Evolutionary conservation across 1,140 invertebrate genomes (phyloP).

Genomic region (Gerris buenoi): DNA sequence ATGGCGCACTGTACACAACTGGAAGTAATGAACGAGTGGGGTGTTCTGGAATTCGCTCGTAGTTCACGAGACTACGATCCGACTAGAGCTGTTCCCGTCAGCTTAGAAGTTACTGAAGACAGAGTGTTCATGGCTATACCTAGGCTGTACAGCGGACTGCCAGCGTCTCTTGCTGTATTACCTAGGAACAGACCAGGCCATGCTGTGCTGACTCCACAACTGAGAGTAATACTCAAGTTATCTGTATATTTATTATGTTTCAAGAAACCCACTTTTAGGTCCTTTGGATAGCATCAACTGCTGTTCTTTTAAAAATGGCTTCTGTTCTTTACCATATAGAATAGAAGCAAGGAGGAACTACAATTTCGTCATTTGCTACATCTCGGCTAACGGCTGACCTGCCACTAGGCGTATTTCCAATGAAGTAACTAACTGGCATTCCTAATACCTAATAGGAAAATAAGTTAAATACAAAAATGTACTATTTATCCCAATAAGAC

Average conservation of each 20-base stretch:
- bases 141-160: neutral
- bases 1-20: neutral
- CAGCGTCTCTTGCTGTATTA: neutral
- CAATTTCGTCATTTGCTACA: neutral
- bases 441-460: no score
- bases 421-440: no score
- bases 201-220: neutral
- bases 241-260: neutral
- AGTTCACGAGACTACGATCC: neutral
- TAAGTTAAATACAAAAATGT: no score
- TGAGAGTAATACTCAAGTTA: neutral
- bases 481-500: no score
- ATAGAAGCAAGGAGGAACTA: neutral
- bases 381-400: no score
- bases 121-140: neutral
- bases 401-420: no score
- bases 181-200: neutral
- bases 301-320: neutral
- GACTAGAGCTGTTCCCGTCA: neutral
- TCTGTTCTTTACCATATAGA: neutral
- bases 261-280: no score
- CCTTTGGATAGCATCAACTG: neutral
- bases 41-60: neutral
- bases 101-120: neutral
- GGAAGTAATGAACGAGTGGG: neutral